phyloP scores from a whole-genome alignment of 2,113 vertebrate species.

The Lanius collurio region DNA sequence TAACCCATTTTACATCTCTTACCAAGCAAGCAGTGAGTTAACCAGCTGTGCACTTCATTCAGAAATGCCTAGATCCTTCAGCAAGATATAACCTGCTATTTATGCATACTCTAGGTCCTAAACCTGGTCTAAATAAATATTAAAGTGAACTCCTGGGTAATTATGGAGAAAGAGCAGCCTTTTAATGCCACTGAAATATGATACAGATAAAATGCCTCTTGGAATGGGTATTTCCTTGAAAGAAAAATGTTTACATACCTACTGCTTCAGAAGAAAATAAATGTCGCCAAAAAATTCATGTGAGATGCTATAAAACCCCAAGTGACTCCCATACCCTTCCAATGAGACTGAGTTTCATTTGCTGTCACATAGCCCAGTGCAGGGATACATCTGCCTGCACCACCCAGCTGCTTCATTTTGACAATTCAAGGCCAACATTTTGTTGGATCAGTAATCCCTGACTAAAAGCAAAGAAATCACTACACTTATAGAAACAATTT shows the following conservation, averaged over 20 bases:
- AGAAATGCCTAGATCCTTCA: background rate
- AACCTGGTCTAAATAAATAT: background rate
- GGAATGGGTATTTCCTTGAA: background rate
- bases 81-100: background rate
- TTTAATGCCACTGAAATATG: background rate
- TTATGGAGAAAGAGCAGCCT: background rate
- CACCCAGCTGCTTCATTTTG: background rate
- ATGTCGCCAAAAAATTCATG: fast-evolving
- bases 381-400: background rate
- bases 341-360: background rate
- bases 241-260: background rate
- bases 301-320: background rate
- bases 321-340: background rate
- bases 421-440: background rate
- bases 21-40: background rate
- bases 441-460: background rate
- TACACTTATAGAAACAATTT: background rate
- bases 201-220: background rate
- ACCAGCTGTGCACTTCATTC: background rate
- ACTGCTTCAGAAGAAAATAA: background rate
- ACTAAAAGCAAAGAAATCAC: background rate
- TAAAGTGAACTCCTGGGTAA: background rate
- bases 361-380: background rate
- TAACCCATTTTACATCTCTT: background rate
- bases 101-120: background rate